Evolutionary conservation across 2,797 vertebrate species (phyloP), one percentile per base, ranked within the genome.

Genomic region (Tauraco hartlaubi): DNA sequence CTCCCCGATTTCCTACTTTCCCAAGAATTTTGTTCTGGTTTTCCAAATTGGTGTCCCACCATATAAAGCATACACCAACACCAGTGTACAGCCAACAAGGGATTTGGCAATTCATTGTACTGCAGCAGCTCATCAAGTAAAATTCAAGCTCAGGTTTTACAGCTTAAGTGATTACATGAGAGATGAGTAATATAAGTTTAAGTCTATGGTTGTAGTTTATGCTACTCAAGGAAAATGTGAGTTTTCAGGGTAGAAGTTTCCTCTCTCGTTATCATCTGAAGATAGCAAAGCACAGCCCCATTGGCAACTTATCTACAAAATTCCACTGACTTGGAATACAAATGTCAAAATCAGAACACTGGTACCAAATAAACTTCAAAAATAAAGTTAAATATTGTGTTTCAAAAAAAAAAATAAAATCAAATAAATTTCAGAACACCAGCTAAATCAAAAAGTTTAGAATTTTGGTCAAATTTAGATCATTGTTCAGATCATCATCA

Each of bases 11-110:
- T 64, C 9, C 20, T 74, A 37, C 61, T 88, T 76, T 58, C 28
- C 11, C 39, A 54, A 55, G 5, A 75, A 72, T n/a, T 90, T 73
- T 54, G 9, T 56, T 35, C 49, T 20, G 5, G 8, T 67, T 87
- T 91, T 84, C 25, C 22, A 90, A 51, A 59, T 21, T 39, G 22
- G 28, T 4, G 3, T 66, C 19, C 43, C 51, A 62, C 12, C 35
- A 25, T 8, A 17, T 15, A 56, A 68, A 46, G 37, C 19, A 22
- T 6, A 15, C 7, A 77, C 20, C 29, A 69, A 9, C 43, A 69
- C 3, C 33, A 64, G 22, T 4, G 8, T 28, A 43, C 0, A 1
- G n/a, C 12, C n/a, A 43, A 31, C 7, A 37, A 0, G 0, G 49
- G 28, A 77, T 17, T 67, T 31, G 22, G 22, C 64, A 73, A 73